Evolutionary conservation across 2,113 vertebrate genomes (phyloP).

Genomic region (Ellobius talpinus): DNA sequence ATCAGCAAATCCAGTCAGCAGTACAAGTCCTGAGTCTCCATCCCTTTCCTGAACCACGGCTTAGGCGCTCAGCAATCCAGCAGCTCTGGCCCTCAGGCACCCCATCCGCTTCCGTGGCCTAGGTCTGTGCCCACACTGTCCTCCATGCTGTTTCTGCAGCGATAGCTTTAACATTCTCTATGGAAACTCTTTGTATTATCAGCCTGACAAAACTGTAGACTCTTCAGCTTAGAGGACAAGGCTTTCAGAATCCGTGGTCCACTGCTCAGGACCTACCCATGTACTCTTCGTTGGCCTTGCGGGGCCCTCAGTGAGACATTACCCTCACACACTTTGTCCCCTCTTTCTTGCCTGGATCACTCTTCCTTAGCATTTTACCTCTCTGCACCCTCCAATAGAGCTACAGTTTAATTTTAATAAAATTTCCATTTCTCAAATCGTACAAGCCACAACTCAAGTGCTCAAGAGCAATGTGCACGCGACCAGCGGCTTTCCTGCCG

Average conservation of each 20-base stretch:
- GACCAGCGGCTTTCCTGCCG: background rate
- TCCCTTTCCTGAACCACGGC: background rate
- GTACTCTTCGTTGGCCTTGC: background rate
- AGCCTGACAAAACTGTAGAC: background rate
- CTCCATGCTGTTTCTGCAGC: background rate
- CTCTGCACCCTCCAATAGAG: background rate
- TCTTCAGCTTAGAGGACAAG: background rate
- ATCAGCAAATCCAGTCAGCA: background rate
- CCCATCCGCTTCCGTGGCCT: background rate
- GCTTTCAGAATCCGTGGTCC: background rate
- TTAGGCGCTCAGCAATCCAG: background rate
- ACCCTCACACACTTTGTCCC: background rate
- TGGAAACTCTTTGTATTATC: background rate
- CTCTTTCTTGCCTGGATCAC: background rate
- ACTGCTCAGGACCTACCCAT: background rate
- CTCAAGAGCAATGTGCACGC: background rate
- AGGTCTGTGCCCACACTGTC: too few relatives aligned
- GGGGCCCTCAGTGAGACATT: fast-evolving
- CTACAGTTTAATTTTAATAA: background rate
- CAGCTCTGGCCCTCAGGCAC: background rate
- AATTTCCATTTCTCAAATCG: background rate
- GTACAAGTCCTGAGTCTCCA: too few relatives aligned
- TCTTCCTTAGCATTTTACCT: background rate
- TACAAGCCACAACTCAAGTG: background rate
- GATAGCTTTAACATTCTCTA: background rate